These are phyloP conservation scores for Oryzias celebensis DNA, from an alignment of 2,113 vertebrate species.

Conservation along the genomic window DNA sequence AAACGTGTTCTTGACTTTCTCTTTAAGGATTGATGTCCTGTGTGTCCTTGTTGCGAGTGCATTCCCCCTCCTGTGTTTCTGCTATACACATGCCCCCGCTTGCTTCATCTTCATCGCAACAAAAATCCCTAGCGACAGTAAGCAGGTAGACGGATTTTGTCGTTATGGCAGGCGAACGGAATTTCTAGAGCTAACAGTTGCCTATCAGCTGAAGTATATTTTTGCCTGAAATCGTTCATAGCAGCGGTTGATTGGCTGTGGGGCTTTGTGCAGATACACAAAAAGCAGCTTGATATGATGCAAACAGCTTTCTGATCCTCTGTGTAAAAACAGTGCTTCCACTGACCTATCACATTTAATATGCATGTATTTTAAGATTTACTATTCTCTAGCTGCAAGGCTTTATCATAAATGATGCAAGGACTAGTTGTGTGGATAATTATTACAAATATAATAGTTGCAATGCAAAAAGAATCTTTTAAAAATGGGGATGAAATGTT, in stretches of 20 bases:
- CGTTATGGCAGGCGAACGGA: conserved; percentile 32
- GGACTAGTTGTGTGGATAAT: too few species aligned
- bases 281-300: conserved; percentile 2
- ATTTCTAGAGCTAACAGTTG: conserved; percentile 26
- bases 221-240: conserved; percentile 16
- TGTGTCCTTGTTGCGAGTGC: conserved; percentile 32
- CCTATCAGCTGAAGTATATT: conserved; percentile 42
- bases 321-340: too few species aligned
- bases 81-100: conserved; percentile 18
- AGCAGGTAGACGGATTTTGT: conserved; percentile 35
- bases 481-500: too few species aligned
- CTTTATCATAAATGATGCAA: too few species aligned
- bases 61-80: conserved; percentile 25
- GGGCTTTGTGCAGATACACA: neutral
- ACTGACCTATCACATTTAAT: too few species aligned
- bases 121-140: conserved; percentile 32
- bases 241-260: conserved; percentile 9
- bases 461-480: too few species aligned
- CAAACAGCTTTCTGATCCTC: conserved; percentile 1
- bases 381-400: too few species aligned
- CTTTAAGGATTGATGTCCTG: conserved; percentile 31
- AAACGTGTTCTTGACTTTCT: conserved; percentile 26
- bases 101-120: conserved; percentile 23
- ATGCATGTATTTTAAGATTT: too few species aligned
- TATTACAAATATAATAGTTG: too few species aligned